These are phyloP conservation scores for Ormyrus thymus DNA, from an alignment of 2,888 invertebrate genomes.

Conservation along the genomic window DNA sequence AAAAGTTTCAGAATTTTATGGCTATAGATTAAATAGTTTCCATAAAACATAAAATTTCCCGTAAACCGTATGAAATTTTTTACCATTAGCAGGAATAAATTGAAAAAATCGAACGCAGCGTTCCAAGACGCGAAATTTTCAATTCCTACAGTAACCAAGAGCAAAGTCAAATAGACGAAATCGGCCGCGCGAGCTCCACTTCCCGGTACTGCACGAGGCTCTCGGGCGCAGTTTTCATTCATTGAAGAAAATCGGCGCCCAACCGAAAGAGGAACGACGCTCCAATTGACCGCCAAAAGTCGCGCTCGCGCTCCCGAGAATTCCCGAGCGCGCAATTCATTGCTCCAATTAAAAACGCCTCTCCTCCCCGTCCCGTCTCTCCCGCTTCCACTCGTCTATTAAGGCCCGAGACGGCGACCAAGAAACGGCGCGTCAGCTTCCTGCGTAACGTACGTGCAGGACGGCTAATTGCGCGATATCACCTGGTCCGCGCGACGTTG, in stretches of 20 bases:
- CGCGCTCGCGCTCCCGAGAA: background rate
- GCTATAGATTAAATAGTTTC: too few species aligned
- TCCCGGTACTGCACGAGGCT: background rate
- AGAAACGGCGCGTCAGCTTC: slow-evolving; percentile 10
- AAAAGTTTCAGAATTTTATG: too few species aligned
- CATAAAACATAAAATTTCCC: too few species aligned
- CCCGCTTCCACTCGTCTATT: too few species aligned
- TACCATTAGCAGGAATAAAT: too few species aligned
- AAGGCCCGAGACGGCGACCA: too few species aligned
- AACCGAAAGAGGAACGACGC: background rate
- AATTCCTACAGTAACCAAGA: too few species aligned
- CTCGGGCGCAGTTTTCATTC: slow-evolving; percentile 1
- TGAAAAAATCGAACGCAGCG: too few species aligned
- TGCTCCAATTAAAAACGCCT: slow-evolving; percentile 37
- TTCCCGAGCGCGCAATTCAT: background rate
- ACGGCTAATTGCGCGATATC: slow-evolving; percentile 67
- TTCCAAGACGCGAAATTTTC: too few species aligned
- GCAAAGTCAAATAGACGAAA: too few species aligned
- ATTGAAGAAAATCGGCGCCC: slow-evolving; percentile 12
- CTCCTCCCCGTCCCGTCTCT: background rate
- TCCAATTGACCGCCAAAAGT: slow-evolving; percentile 1
- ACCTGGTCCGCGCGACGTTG: slow-evolving; percentile 65
- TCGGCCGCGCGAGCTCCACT: too few species aligned
- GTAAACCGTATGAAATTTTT: too few species aligned
- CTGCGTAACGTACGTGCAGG: background rate